Conservation (phyloP, 1,140 invertebrate species). For the Lepidostoma basale region DNA sequence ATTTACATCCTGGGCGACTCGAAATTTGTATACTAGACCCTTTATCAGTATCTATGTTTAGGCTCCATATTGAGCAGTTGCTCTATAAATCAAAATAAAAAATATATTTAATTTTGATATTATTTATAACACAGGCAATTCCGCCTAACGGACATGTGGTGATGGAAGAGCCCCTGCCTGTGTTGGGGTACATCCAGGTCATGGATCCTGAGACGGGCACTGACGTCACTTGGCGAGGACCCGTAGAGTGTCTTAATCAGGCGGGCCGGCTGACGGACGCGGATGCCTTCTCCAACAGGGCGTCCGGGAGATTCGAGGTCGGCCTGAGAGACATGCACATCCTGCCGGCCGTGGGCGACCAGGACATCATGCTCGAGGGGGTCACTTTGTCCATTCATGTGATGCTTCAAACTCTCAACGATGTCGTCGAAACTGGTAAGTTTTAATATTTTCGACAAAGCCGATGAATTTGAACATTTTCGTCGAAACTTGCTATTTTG, state of each 20-base stretch:
- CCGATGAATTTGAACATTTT: too few species aligned
- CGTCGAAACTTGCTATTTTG: too few species aligned
- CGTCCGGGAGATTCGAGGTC: constrained; percentile 19
- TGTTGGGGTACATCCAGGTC: constrained; percentile 11
- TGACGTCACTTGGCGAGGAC: constrained; percentile 9
- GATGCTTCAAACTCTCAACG: constrained; percentile 1
- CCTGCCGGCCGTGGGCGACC: background rate
- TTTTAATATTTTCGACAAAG: too few species aligned
- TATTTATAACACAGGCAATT: background rate
- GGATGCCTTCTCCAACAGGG: background rate
- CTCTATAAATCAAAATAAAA: too few species aligned
- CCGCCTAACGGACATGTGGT: constrained; percentile 1
- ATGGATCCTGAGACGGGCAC: background rate
- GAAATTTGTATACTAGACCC: background rate
- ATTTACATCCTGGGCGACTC: background rate
- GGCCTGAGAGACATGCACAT: constrained; percentile 6
- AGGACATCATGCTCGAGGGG: background rate
- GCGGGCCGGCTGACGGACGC: background rate
- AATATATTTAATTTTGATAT: background rate
- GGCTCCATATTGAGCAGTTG: too few species aligned
- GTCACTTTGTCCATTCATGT: background rate
- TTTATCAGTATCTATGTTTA: background rate
- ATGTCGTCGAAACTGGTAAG: constrained; percentile 7
- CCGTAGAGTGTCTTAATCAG: constrained; percentile 23
- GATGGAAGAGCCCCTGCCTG: constrained; percentile 15